These are phyloP conservation scores for Pinctada fucata DNA, from an alignment of 2,888 invertebrate species.

Conservation along the genomic window DNA sequence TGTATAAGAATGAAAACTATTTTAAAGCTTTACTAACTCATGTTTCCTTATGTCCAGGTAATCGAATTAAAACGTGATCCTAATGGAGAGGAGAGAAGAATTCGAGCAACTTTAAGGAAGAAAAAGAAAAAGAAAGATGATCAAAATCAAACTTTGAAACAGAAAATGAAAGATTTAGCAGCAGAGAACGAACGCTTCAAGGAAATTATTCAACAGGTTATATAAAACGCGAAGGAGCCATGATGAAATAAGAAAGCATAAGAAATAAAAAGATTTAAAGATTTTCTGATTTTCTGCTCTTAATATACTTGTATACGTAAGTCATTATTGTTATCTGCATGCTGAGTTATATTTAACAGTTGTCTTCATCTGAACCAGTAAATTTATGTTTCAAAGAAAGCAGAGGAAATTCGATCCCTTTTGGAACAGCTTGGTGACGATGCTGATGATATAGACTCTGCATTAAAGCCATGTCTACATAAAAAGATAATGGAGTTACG, in stretches of 20 bases:
- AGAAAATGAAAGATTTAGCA: constrained; percentile 87
- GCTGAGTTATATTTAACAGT: no score
- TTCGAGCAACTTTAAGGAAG: constrained; percentile 88
- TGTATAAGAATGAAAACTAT: no score
- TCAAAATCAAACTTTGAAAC: constrained; percentile 86
- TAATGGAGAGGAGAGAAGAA: constrained; percentile 88
- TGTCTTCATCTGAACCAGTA: no score
- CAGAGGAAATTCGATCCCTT: constrained; percentile 68
- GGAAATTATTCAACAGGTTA: constrained; percentile 86
- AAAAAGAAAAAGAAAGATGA: constrained; percentile 55
- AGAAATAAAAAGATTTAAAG: background rate
- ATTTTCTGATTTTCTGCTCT: no score
- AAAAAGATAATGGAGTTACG: constrained; percentile 62
- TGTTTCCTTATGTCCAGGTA: constrained; percentile 80
- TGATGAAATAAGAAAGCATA: background rate
- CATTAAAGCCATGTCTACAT: constrained; percentile 59
- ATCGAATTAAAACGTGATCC: constrained; percentile 92
- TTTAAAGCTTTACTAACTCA: no score
- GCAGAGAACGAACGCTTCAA: constrained; percentile 89
- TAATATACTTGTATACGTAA: no score
- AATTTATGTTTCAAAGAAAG: constrained; percentile 59
- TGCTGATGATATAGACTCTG: constrained; percentile 44
- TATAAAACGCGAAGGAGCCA: constrained; percentile 10
- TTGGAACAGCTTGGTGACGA: constrained; percentile 73
- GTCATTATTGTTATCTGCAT: no score